Evolutionary conservation across 1,140 invertebrate genomes (phyloP), one percentile per base, ranked within the genome.

Genomic region (Pseudachorutes palmiensis): DNA sequence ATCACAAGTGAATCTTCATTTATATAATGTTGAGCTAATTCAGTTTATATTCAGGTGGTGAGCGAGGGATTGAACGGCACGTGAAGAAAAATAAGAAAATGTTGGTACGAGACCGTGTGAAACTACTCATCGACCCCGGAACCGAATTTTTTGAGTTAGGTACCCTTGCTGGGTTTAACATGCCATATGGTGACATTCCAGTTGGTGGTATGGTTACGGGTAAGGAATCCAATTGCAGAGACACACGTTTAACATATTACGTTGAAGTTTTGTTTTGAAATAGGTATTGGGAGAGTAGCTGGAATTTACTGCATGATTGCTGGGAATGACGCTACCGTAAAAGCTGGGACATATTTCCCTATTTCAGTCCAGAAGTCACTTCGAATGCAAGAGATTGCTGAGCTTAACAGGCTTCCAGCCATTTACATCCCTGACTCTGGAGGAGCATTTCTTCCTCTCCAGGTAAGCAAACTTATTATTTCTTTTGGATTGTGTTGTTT

Each of bases 301-400:
- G 74, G 71, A 19, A 71, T 75, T 28, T 79, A 83, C 67, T 86
- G 85, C 72, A 77, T 87, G 73, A 79, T 87, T 49, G 77, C 84
- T 26, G 84, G 83, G 0, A 88, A 88, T 77, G 86, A 87, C 79
- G 85, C 85, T 2, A 87, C 86, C 31, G 84, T 88, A 0, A 88
- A 87, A 76, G 81, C 82, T 45, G 86, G 86, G 41, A 82, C 83
- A 22, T 85, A 87, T 68, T 88, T 84, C 75, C 87, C 86, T 24
- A 81, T 86, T 26, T 85, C 85, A 14, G 81, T 88, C 1, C 86
- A 85, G 75, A 88, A 88, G 73, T 84, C 86, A 75, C 76, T 86
- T 16, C 71, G 86, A 69, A 84, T 83, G 30, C 86, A 88, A 75
- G 83, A 86, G 75, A 86, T 88, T 67, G 84, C 86, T 1, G 64